phyloP scores from a whole-genome alignment of 2,888 invertebrate genomes.

The Thereva nobilitata region DNA sequence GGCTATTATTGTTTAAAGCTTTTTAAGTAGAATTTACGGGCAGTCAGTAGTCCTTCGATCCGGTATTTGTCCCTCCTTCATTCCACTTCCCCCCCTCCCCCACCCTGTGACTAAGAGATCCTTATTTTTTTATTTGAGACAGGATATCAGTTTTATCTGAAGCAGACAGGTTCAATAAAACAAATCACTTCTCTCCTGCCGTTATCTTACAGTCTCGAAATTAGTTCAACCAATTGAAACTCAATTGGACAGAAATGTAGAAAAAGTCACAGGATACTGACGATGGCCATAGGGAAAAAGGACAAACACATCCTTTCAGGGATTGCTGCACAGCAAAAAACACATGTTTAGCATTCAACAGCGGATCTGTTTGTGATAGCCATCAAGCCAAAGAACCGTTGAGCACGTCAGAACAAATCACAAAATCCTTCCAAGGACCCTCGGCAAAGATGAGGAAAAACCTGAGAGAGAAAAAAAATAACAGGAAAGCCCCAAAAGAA shows the following conservation, averaged over 20 bases:
- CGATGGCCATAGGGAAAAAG: not conserved
- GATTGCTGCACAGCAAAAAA: slow-evolving; percentile 1
- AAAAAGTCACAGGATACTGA: slow-evolving; percentile 16
- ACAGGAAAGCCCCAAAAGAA: slow-evolving; percentile 1
- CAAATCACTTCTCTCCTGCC: slow-evolving; percentile 18
- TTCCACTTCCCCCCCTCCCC: no score
- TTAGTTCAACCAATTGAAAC: slow-evolving; percentile 32
- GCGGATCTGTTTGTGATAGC: slow-evolving; percentile 35
- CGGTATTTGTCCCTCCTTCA: not conserved
- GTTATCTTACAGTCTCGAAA: slow-evolving; percentile 18
- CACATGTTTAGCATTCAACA: slow-evolving; percentile 33
- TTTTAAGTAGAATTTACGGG: no score
- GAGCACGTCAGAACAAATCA: slow-evolving; percentile 36
- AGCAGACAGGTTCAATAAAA: slow-evolving; percentile 25
- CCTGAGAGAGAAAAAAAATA: slow-evolving; percentile 2
- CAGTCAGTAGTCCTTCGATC: not conserved
- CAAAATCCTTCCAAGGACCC: slow-evolving; percentile 33
- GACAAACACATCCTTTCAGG: not conserved
- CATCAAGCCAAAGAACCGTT: slow-evolving; percentile 28
- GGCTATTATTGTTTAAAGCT: no score
- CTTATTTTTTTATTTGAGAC: no score
- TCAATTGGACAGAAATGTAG: slow-evolving; percentile 28
- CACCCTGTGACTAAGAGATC: no score
- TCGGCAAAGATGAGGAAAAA: slow-evolving; percentile 12
- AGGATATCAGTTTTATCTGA: not conserved